These are phyloP conservation scores for Aphis gossypii DNA, from an alignment of 1,140 invertebrate species.

Conservation along the genomic window DNA sequence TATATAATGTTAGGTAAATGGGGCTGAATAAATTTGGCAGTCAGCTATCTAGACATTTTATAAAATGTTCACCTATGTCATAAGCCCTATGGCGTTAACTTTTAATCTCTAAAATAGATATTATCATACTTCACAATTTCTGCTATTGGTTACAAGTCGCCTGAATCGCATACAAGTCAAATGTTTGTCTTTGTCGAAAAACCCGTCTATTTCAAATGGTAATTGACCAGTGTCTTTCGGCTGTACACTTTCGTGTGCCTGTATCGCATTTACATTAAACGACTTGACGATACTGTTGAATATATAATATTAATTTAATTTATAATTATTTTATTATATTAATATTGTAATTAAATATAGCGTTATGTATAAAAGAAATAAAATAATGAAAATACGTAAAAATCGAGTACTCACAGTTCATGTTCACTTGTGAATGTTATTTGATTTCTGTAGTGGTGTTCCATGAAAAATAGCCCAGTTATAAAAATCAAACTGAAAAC, in stretches of 20 bases:
- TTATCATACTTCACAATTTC: conserved; percentile 25
- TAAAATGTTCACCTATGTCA: not conserved
- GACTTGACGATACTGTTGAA: not conserved
- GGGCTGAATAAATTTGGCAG: not conserved
- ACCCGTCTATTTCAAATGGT: conserved; percentile 14
- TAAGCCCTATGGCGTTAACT: not conserved
- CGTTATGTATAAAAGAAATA: not conserved
- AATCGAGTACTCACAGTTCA: conserved; percentile 23
- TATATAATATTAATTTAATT: too few species aligned
- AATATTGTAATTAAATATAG: too few species aligned
- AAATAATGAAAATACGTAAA: not conserved
- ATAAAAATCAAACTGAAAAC: conserved; percentile 45
- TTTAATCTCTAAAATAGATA: not conserved
- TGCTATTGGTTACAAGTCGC: not conserved
- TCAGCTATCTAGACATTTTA: not conserved
- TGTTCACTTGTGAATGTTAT: not conserved
- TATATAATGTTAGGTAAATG: not conserved
- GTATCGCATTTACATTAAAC: not conserved
- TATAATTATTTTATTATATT: too few species aligned
- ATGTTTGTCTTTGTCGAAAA: conserved; percentile 28
- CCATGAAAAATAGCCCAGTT: conserved; percentile 25
- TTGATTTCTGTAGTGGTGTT: conserved; percentile 17
- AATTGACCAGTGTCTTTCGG: not conserved
- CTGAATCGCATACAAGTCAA: conserved; percentile 26
- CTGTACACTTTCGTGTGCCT: not conserved